Evolutionary conservation across 1,140 invertebrate species (phyloP).

Genomic region (Scaptomyza pallida): DNA sequence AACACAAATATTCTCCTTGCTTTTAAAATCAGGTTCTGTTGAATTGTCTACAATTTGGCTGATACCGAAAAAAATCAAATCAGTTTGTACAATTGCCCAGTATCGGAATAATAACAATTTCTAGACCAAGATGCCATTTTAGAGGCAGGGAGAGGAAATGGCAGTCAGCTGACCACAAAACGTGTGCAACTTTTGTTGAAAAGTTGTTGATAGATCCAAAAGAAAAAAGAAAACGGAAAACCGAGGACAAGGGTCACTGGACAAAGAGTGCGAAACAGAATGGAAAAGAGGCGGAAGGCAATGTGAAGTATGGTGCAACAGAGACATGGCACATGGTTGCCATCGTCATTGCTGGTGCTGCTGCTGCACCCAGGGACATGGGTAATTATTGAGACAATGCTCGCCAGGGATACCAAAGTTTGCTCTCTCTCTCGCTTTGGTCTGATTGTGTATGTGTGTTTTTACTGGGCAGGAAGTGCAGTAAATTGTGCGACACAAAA

Average conservation of each 20-base stretch:
- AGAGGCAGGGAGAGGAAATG: background rate
- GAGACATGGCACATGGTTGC: constrained; percentile 30
- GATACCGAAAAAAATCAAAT: no score
- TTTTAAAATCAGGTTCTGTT: no score
- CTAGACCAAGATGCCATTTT: background rate
- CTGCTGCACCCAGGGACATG: constrained; percentile 61
- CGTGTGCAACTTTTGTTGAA: constrained; percentile 58
- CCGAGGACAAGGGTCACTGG: constrained; percentile 57
- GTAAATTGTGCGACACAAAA: constrained; percentile 78
- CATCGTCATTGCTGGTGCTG: constrained; percentile 6
- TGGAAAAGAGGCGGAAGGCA: background rate
- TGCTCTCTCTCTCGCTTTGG: constrained; percentile 9
- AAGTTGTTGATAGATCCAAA: constrained; percentile 63
- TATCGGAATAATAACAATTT: no score
- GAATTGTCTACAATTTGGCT: no score
- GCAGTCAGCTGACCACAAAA: constrained; percentile 30
- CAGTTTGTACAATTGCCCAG: no score
- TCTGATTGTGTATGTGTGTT: constrained; percentile 22
- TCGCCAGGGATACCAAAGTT: constrained; percentile 39
- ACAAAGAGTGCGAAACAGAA: background rate
- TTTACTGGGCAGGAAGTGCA: constrained; percentile 70
- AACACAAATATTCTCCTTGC: no score
- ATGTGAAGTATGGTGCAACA: background rate
- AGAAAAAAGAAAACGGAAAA: constrained; percentile 26
- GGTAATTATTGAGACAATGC: constrained; percentile 77